Base-by-base conservation (phyloP, 1,140 invertebrate species). In the Lepidurus apus region DNA sequence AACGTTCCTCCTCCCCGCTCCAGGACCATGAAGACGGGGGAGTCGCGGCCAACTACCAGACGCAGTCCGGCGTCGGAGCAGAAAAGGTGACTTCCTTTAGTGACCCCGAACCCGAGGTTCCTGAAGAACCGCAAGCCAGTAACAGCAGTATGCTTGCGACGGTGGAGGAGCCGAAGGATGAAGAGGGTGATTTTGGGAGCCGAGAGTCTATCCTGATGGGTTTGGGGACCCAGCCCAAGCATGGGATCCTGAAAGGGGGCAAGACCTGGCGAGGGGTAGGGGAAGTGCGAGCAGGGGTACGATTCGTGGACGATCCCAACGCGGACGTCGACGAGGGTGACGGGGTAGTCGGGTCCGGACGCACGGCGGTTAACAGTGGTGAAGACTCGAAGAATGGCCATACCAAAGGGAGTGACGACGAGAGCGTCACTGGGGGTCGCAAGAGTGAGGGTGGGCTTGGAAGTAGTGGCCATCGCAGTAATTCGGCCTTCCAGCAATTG, bases 401-500 rank as follows among this genome's bases (percentile, higher is more conserved):
- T 79, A 81, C 0, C 81, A 83, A 77, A 82, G 74, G 53, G n/a
- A 81, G 82, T 80, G 80, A 81, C 76, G 81, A 79, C 77, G 77
- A 74, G 11, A 77, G 78, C 42, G 76, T 53, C 80, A 74, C 80
- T 80, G 42, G 73, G 17, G 34, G 42, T 13, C 73, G 73, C 24
- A 24, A 76, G 53, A 47, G 78, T 13, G 42, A 73, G n/a, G 47
- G 79, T 65, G 79, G 81, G 24, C 26, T 42, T 13, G 65, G 77
- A 74, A 83, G 77, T 74, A 73, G 73, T 79, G 74, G 26, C 10
- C 82, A 42, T 73, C 73, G 89, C 80, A 90, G 91, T 6, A 92
- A 92, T 82, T 92, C 91, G 10, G 91, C 91, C 9, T 90, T 92
- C 11, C 86, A 91, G 42, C 91, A 92, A 82, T 85, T 92, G 1